Percentiles rank a stretch among this genome's conserved stretches.
These are phyloP conservation scores for Gulo gulo DNA, from an alignment of 2,113 vertebrate genomes.

Conservation along the genomic window DNA sequence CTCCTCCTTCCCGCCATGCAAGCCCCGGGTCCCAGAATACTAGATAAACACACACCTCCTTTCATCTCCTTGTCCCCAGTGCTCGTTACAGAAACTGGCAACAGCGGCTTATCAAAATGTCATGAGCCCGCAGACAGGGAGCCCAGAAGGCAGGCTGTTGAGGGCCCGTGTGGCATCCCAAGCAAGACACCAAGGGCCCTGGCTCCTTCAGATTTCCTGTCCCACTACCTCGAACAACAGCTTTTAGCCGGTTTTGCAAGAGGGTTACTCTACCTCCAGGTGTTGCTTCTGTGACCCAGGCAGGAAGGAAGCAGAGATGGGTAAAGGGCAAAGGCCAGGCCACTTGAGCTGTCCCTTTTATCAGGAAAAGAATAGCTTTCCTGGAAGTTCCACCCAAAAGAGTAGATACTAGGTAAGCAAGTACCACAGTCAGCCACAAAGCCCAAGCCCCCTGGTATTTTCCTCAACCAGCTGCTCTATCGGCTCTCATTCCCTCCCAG, in stretches of 20 bases:
- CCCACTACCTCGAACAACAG: background rate
- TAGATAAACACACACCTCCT: background rate
- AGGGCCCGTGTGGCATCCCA: background rate
- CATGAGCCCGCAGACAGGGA: rapidly evolving
- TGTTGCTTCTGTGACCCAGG: background rate
- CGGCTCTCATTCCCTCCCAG: background rate
- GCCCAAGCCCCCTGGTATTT: background rate
- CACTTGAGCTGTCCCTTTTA: background rate
- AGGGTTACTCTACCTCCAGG: background rate
- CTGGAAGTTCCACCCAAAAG: background rate
- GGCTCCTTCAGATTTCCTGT: background rate
- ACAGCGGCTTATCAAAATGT: background rate
- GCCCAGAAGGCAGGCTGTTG: background rate
- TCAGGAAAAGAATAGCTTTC: background rate
- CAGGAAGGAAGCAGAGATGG: background rate
- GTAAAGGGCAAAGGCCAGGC: too few relatives aligned
- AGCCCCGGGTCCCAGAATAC: background rate
- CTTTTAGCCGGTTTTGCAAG: background rate
- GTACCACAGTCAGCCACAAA: background rate
- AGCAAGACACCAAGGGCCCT: too few relatives aligned
- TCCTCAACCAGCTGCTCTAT: too few relatives aligned
- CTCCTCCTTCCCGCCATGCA: background rate
- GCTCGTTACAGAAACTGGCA: background rate
- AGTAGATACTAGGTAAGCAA: too few relatives aligned
- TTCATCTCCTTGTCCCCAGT: background rate